These are phyloP conservation scores for Drosophila mayaguana DNA, from an alignment of 2,888 invertebrate genomes.

Conservation along the genomic window DNA sequence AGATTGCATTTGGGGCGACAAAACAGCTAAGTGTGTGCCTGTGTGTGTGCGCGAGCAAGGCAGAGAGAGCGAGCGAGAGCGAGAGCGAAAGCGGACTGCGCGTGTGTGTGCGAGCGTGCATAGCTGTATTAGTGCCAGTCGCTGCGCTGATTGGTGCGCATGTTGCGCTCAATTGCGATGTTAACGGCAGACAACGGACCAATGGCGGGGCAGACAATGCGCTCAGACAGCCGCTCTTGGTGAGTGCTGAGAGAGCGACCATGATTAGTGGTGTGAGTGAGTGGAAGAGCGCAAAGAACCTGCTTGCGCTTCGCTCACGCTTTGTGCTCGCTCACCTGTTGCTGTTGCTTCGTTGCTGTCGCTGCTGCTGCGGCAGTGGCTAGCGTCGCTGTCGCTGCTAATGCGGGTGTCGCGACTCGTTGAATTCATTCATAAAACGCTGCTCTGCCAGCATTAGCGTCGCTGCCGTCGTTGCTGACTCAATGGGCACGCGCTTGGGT, in stretches of 20 bases:
- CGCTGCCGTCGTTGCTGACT: constrained; percentile 31
- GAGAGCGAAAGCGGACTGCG: neutral
- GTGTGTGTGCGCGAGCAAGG: neutral
- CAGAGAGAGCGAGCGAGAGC: neutral
- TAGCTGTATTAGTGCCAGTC: constrained; percentile 18
- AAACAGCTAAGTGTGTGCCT: neutral
- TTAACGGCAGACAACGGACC: constrained; percentile 24
- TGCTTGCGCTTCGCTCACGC: constrained; percentile 22
- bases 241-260: constrained; percentile 1
- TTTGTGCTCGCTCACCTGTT: constrained; percentile 44
- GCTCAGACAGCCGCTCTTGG: constrained; percentile 36
- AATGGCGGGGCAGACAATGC: constrained; percentile 29
- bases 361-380: constrained; percentile 3
- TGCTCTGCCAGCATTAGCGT: constrained; percentile 15
- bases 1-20: constrained; percentile 15
- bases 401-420: constrained; percentile 13
- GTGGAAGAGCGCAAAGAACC: constrained; percentile 31
- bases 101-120: constrained; percentile 2
- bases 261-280: neutral
- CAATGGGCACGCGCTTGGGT: constrained; percentile 50
- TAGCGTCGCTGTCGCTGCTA: constrained; percentile 17
- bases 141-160: constrained; percentile 38
- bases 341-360: neutral
- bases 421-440: constrained; percentile 41
- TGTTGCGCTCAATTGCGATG: constrained; percentile 32